Evolutionary conservation across 2,888 invertebrate species (phyloP), one percentile per base, ranked within the genome.

Genomic region (Platycheirus rosarum): DNA sequence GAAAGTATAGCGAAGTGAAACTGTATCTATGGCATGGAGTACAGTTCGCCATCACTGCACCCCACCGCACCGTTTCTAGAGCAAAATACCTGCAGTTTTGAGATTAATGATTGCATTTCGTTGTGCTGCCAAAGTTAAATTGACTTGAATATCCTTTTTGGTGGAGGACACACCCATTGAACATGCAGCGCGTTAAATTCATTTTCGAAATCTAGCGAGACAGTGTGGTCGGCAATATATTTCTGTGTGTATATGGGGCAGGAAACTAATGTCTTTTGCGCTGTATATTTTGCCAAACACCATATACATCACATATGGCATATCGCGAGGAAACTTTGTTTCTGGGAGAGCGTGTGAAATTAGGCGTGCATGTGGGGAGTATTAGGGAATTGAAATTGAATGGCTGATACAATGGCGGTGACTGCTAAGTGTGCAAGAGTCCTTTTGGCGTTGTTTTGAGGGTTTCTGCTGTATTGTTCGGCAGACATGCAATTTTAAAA

Each of bases 61-160:
- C n/a, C n/a, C n/a, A n/a, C n/a, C n/a, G n/a, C 51, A 40, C 26
- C 74, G 8, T 35, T 18, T 35, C n/a, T n/a, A 1, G 2, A 57
- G 44, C 60, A 42, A 77, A 73, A 77, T 82, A 77, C 82, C 82
- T 82, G 82, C 73, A 82, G 82, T 77, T 82, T 60, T 63, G 82
- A 63, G 76, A 77, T 82, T 82, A 82, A 77, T 82, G 82, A 77
- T 82, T 82, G 63, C 77, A 77, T 82, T 82, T 77, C 71, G 77
- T 73, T 82, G 68, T 68, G 71, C 73, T 57, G 66, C 71, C 55
- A 62, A 73, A 73, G 77, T 77, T 77, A 73, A 82, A 82, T 82
- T 69, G 73, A 82, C 82, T 82, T 76, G 82, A 76, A 77, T 77
- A 77, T 79, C 79, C 79, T 74, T 74, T 79, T 9, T 66, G 53